Percentiles rank a stretch among this genome's conserved stretches.
Evolutionary conservation across 2,113 vertebrate genomes (phyloP).

Genomic region (Cryptomyrus ogoouensis): DNA sequence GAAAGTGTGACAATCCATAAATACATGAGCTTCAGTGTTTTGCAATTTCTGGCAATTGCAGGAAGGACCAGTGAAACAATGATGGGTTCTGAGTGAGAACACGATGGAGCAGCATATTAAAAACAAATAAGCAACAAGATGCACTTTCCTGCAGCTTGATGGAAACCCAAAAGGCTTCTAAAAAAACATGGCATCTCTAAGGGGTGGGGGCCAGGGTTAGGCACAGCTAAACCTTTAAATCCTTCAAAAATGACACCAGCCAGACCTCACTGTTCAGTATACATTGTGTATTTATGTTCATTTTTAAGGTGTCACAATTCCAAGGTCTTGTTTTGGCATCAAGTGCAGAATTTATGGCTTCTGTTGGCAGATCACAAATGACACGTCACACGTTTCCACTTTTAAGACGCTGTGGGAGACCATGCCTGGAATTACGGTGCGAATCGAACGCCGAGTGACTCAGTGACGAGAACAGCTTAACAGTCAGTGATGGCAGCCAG

Average conservation of each 20-base stretch:
- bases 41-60: not conserved
- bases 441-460: not conserved
- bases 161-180: not conserved
- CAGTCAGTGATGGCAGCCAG: not conserved
- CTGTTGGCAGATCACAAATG: not conserved
- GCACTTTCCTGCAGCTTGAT: not conserved
- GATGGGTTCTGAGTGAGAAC: not conserved
- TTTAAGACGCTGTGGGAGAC: not conserved
- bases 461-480: not conserved
- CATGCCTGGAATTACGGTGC: not conserved
- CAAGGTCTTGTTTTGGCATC: not conserved
- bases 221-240: not conserved
- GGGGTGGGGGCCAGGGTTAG: no score
- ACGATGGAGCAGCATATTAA: not conserved
- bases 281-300: not conserved
- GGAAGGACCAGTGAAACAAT: not conserved
- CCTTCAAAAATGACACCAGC: not conserved
- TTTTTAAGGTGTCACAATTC: not conserved
- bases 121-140: not conserved
- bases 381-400: not conserved
- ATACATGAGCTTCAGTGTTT: not conserved
- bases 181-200: not conserved
- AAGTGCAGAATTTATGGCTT: not conserved
- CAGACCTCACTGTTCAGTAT: not conserved
- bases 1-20: not conserved